These are phyloP conservation scores for Amblyraja radiata DNA, from an alignment of 2,797 vertebrate species.

Conservation along the genomic window DNA sequence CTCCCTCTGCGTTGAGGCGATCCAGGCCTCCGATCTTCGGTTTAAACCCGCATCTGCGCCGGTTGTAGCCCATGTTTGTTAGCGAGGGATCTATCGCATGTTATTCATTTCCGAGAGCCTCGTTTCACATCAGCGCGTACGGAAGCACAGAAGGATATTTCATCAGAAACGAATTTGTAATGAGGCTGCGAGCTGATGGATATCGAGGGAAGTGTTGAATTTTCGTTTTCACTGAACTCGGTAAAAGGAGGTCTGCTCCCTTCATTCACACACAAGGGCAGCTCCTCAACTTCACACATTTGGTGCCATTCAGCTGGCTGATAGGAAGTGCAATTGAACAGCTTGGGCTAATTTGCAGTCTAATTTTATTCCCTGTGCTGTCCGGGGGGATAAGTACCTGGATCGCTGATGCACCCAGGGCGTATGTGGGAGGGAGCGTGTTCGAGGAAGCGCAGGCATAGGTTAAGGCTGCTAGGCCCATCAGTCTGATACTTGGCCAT, in stretches of 20 bases:
- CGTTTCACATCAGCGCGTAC: background rate
- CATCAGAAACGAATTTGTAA: background rate
- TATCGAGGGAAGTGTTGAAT: background rate
- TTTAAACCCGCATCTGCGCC: too few relatives aligned
- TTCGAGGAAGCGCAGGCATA: background rate
- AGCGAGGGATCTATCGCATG: background rate
- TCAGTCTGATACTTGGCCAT: background rate
- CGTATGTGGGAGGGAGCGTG: too few relatives aligned
- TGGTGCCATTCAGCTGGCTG: background rate
- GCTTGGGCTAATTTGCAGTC: background rate
- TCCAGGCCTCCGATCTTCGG: too few relatives aligned
- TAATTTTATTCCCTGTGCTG: constrained; percentile 2
- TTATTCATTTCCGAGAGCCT: background rate
- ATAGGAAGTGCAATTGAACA: background rate
- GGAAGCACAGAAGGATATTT: background rate
- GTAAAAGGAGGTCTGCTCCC: background rate
- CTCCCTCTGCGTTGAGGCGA: too few relatives aligned
- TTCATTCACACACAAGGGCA: background rate
- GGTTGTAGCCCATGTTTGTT: background rate
- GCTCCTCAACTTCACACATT: background rate
- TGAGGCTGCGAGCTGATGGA: background rate
- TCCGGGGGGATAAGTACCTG: background rate
- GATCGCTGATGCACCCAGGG: background rate
- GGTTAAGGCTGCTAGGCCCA: background rate
- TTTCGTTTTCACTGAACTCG: background rate